Evolutionary conservation across 2,113 vertebrate species (phyloP).

Genomic region (Lanius collurio): DNA sequence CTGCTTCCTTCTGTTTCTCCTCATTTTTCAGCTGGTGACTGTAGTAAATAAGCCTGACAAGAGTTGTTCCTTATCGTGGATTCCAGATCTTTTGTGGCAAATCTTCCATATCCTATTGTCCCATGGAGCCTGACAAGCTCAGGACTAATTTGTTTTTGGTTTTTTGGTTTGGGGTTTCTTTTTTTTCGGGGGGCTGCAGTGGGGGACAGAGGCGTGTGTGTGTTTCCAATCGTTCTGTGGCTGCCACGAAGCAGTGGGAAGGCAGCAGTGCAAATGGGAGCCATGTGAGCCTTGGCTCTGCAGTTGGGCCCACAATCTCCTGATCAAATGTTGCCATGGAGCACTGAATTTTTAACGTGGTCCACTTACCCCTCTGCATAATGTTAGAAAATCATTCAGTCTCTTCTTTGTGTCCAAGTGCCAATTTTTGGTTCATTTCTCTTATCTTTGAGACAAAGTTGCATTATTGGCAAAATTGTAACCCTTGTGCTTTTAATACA

Average conservation of each 20-base stretch:
- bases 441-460: background rate
- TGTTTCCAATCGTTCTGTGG: background rate
- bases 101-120: background rate
- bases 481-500: background rate
- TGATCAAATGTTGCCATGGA: background rate
- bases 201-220: background rate
- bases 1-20: constrained; percentile 59
- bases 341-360: background rate
- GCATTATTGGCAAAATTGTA: background rate
- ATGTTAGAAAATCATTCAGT: background rate
- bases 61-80: constrained; percentile 16
- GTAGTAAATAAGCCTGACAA: constrained; percentile 51
- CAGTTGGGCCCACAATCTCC: background rate
- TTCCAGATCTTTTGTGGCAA: constrained; percentile 17
- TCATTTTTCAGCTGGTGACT: constrained; percentile 50
- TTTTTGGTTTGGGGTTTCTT: background rate
- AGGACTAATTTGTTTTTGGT: background rate
- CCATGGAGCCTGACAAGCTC: background rate
- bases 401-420: background rate
- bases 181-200: background rate
- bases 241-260: background rate
- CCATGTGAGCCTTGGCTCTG: background rate
- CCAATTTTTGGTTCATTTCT: background rate
- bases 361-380: background rate
- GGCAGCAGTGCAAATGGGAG: background rate